Conservation (phyloP, 2,888 invertebrate species). For the Drosophila subquinaria region DNA sequence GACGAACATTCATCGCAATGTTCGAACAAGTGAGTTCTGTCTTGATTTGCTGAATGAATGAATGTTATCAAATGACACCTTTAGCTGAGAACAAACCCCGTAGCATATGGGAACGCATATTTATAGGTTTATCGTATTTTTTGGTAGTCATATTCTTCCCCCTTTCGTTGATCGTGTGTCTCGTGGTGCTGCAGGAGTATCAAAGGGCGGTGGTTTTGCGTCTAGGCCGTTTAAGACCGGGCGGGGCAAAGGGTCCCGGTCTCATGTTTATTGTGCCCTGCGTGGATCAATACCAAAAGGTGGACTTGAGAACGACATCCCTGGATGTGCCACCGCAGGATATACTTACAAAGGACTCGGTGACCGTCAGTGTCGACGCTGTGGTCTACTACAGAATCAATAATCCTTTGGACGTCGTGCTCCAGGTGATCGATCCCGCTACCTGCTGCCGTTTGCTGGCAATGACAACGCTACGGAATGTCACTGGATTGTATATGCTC, state of each 20-base stretch:
- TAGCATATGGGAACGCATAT: constrained; percentile 51
- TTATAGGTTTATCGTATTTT: constrained; percentile 65
- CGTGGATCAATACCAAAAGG: constrained; percentile 87
- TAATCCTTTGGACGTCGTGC: constrained; percentile 90
- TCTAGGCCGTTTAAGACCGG: constrained; percentile 86
- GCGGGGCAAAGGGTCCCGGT: constrained; percentile 87
- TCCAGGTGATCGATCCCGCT: constrained; percentile 87
- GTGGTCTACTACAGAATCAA: constrained; percentile 92
- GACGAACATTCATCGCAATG: constrained; percentile 43
- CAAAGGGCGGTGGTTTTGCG: constrained; percentile 88
- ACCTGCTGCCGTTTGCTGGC: constrained; percentile 92
- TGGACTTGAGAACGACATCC: constrained; percentile 88
- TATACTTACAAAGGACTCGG: constrained; percentile 94
- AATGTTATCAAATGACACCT: not conserved
- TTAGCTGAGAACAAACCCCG: constrained; percentile 48
- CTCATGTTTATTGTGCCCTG: constrained; percentile 88
- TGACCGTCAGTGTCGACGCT: constrained; percentile 96
- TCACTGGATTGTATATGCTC: constrained; percentile 94
- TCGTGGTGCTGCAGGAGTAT: constrained; percentile 87
- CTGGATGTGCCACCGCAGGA: constrained; percentile 89
- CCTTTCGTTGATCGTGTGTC: constrained; percentile 70
- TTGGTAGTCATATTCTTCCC: constrained; percentile 76
- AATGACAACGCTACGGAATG: constrained; percentile 93
- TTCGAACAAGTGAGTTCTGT: constrained; percentile 47
- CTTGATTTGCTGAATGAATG: not conserved